Evolutionary conservation across 1,140 invertebrate genomes (phyloP), one percentile per base, ranked within the genome.

Genomic region (Diorhabda elongata): DNA sequence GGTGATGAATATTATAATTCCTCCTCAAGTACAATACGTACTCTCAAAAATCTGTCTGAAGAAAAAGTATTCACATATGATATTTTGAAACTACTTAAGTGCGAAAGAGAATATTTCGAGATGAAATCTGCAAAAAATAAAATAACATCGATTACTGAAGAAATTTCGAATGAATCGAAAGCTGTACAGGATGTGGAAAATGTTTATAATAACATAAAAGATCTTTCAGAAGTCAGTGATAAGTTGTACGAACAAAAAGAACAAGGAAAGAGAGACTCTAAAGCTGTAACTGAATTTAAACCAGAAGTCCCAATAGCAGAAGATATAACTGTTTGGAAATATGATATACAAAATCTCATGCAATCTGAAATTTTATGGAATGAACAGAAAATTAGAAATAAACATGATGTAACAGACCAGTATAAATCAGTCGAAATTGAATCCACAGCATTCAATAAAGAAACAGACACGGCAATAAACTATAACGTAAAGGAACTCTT

Each of bases 341-440:
- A 63, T 63, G 61, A 63, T 9, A 4, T 63, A 44, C 8, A 11
- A 44, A 9, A 44, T 43, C 42, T 63, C 26, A 3, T 45, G 42
- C 42, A 63, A 43, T 7, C 61, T 44, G 61, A 63, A 63, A n/a
- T 44, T 5, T 42, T 44, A 1, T 63, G 41, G 41, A 44, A 63
- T 63, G 61, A 63, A n/a, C 41, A 63, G 42, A 42, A 63, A 63
- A 44, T 5, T 43, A 11, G 26, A 9, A 44, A n/a, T 45, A n/a
- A 63, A 45, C 26, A 26, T 26, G 26, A 26, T 26, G 26, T 26
- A 26, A 26, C 26, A 26, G 26, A 26, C 26, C 26, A 26, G 26
- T 26, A 26, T 26, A 26, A 26, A 26, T 26, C 26, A 26, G 26
- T 26, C 26, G 26, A 26, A 26, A 26, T 26, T 26, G 26, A 26